Percentiles rank a stretch among this genome's conserved stretches.
Conservation (phyloP, 2,888 invertebrate genomes). For the Teleogryllus oceanicus region DNA sequence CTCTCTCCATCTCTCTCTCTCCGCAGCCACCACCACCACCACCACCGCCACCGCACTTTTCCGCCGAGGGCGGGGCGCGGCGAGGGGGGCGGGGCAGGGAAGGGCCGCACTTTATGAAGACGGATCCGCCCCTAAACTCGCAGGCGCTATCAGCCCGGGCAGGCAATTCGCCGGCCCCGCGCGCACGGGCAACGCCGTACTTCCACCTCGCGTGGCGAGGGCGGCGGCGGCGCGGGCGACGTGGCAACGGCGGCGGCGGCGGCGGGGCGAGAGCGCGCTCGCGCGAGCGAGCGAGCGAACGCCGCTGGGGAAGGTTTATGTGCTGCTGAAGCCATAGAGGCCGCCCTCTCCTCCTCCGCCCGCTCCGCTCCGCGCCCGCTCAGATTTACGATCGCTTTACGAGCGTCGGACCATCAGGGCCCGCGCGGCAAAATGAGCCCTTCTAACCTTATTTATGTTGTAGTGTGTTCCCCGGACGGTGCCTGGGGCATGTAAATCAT, state of each 20-base stretch:
- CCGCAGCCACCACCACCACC: too few species aligned
- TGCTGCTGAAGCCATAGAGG: constrained; percentile 33
- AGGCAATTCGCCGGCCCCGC: neutral
- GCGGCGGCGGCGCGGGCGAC: neutral
- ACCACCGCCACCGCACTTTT: too few species aligned
- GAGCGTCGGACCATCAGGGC: constrained; percentile 33
- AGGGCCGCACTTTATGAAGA: neutral
- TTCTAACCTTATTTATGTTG: constrained; percentile 37
- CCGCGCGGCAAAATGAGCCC: constrained; percentile 36
- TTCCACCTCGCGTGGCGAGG: neutral
- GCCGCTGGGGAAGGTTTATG: constrained; percentile 36
- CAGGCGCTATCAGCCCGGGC: constrained; percentile 9
- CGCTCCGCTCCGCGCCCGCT: constrained; percentile 27
- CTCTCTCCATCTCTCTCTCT: too few species aligned
- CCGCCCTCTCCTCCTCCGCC: constrained; percentile 19
- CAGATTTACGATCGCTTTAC: constrained; percentile 37
- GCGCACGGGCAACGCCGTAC: neutral
- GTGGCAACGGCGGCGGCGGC: neutral
- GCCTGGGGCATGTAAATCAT: constrained; percentile 35
- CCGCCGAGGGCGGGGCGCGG: neutral
- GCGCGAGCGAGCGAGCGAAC: constrained; percentile 27
- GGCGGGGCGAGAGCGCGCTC: neutral
- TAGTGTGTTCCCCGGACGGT: constrained; percentile 28
- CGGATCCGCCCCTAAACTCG: constrained; percentile 19
- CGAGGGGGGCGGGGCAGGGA: neutral